phyloP scores from a whole-genome alignment of 2,113 vertebrate species.

The Oxyruncus cristatus region DNA sequence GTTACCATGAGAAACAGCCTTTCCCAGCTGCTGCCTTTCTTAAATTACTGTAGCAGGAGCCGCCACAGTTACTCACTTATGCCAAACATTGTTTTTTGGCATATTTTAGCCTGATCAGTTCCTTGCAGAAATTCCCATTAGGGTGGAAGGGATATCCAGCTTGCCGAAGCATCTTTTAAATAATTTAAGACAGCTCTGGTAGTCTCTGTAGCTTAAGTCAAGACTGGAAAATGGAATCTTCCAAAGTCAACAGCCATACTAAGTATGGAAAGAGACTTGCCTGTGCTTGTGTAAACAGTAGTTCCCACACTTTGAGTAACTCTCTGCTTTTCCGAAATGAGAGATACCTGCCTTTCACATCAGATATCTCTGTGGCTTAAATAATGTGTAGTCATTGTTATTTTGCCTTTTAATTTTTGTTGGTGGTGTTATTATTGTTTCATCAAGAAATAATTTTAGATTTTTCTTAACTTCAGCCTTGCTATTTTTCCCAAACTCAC shows the following conservation, averaged over 20 bases:
- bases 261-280: not conserved
- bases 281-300: not conserved
- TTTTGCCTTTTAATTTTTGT: not conserved
- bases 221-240: not conserved
- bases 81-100: constrained; percentile 3
- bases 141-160: constrained; percentile 36
- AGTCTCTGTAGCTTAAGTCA: constrained; percentile 3
- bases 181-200: not conserved
- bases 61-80: not conserved
- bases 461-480: not conserved
- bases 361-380: not conserved
- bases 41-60: constrained; percentile 43
- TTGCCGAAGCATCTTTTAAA: constrained; percentile 52
- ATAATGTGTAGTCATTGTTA: not conserved
- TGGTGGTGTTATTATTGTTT: not conserved
- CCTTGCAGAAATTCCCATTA: constrained; percentile 49
- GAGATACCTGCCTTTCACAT: not conserved
- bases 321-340: not conserved
- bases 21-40: constrained; percentile 36
- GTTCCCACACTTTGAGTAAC: not conserved
- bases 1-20: constrained; percentile 19
- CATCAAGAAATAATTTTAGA: not conserved
- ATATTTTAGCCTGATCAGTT: constrained; percentile 30
- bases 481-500: not conserved
- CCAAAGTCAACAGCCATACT: constrained; percentile 7